These are phyloP conservation scores for Alouatta palliata DNA, from an alignment of 2,113 vertebrate species.

Conservation along the genomic window DNA sequence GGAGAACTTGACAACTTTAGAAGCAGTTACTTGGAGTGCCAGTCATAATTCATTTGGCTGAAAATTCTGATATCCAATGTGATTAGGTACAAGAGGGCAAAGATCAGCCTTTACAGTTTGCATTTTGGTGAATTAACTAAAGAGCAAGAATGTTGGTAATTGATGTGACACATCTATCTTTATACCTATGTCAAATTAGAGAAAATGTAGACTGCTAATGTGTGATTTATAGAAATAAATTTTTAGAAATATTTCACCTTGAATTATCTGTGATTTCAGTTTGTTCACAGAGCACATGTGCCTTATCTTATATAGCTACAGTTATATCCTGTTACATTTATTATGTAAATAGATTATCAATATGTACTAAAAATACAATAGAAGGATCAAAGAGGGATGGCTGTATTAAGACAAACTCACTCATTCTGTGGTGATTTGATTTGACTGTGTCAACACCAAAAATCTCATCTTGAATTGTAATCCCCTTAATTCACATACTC, in stretches of 20 bases:
- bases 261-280: not conserved
- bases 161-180: not conserved
- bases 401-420: not conserved
- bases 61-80: not conserved
- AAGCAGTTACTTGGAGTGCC: not conserved
- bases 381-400: rapidly evolving
- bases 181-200: not conserved
- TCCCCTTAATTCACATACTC: no score
- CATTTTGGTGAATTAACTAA: not conserved
- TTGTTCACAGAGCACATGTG: not conserved
- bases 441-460: no score
- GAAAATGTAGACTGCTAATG: not conserved
- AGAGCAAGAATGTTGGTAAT: not conserved
- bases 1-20: not conserved
- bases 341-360: not conserved
- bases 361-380: not conserved
- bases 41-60: not conserved
- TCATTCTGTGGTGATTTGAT: not conserved
- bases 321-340: not conserved
- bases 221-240: not conserved
- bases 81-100: not conserved
- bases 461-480: no score
- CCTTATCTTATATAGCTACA: not conserved
- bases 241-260: not conserved
- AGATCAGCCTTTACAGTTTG: not conserved